Evolutionary conservation across 2,888 invertebrate genomes (phyloP).

Genomic region (Acronicta alni): DNA sequence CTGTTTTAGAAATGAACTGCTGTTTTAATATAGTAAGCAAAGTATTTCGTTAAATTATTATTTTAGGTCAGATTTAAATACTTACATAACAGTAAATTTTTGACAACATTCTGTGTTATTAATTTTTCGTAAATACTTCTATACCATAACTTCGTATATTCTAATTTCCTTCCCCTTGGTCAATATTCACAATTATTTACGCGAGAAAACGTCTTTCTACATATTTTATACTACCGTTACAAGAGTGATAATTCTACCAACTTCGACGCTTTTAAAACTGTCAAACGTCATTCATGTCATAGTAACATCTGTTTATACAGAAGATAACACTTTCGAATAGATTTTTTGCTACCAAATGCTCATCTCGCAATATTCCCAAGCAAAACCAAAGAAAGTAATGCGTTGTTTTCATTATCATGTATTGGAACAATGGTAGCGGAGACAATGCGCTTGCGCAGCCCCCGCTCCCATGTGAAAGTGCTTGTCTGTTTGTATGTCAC

Average conservation of each 20-base stretch:
- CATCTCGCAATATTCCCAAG: constrained; percentile 61
- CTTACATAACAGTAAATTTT: neutral
- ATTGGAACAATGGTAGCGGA: constrained; percentile 57
- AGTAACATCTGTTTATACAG: constrained; percentile 12
- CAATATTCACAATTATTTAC: neutral
- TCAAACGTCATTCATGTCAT: neutral
- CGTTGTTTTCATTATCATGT: constrained; percentile 63
- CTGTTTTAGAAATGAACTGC: neutral
- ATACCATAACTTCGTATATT: neutral
- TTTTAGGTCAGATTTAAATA: neutral
- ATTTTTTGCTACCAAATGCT: constrained; percentile 51
- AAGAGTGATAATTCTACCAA: neutral
- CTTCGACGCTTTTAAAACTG: neutral
- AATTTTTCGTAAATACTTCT: neutral
- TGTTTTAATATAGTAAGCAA: no score
- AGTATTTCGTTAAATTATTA: neutral
- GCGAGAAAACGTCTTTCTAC: neutral
- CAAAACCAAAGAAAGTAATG: constrained; percentile 68
- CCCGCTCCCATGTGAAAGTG: constrained; percentile 78
- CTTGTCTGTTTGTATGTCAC: constrained; percentile 63
- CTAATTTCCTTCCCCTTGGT: neutral
- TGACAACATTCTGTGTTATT: neutral
- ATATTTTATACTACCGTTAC: neutral
- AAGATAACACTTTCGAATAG: constrained; percentile 40
- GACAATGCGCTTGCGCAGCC: constrained; percentile 60